Percentiles rank a stretch among this genome's conserved stretches.
Conservation (phyloP, 2,888 invertebrate species). For the Sinohyriopsis cumingii region DNA sequence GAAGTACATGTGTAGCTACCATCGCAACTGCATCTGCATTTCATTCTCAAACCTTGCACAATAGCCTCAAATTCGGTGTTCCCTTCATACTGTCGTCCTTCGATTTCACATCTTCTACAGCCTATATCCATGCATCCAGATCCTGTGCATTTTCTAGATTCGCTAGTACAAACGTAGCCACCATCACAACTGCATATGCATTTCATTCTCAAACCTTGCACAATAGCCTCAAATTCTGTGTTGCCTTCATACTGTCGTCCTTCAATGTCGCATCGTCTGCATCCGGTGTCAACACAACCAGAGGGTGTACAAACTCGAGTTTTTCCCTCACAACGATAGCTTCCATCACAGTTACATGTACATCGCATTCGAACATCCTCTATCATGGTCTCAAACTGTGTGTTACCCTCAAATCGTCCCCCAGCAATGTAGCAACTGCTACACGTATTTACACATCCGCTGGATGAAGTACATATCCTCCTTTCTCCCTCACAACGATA, state of each 20-base stretch:
- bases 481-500: conserved; percentile 19
- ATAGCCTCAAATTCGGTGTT: conserved; percentile 35
- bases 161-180: conserved; percentile 18
- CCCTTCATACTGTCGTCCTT: conserved; percentile 32
- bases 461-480: conserved; percentile 28
- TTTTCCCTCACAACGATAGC: conserved; percentile 16
- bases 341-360: conserved; percentile 36
- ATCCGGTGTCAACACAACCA: conserved; percentile 21
- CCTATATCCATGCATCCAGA: conserved; percentile 18
- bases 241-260: conserved; percentile 34
- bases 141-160: conserved; percentile 16
- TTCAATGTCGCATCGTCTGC: conserved; percentile 41
- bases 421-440: conserved; percentile 32
- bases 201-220: conserved; percentile 16
- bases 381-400: conserved; percentile 27
- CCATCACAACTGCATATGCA: conserved; percentile 42
- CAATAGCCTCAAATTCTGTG: conserved; percentile 30
- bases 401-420: conserved; percentile 22
- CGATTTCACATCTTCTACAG: conserved; percentile 42
- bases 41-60: conserved; percentile 16
- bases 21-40: conserved; percentile 31
- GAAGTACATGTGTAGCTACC: conserved; percentile 25
- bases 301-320: conserved; percentile 9
- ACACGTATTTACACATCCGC: conserved; percentile 32
- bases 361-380: conserved; percentile 27